phyloP scores from a whole-genome alignment of 2,113 vertebrate genomes.

The Glareola pratincola region DNA sequence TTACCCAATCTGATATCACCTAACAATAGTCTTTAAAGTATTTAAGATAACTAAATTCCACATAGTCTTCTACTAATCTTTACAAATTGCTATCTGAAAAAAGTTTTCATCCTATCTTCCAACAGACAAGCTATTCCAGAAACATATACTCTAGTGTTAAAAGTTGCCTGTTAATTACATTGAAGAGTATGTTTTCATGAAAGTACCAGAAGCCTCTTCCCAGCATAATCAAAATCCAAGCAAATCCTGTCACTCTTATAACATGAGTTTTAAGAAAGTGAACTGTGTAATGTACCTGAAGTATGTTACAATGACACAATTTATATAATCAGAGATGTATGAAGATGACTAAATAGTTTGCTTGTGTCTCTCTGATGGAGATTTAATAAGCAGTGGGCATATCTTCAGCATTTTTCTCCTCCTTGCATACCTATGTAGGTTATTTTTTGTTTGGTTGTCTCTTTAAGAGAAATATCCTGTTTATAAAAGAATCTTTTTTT shows the following conservation, averaged over 20 bases:
- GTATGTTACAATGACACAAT: background rate
- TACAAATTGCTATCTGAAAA: constrained; percentile 4
- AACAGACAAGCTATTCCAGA: background rate
- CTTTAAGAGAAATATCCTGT: background rate
- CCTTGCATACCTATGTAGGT: rapidly evolving
- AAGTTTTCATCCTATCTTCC: background rate
- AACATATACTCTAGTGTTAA: background rate
- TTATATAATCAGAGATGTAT: background rate
- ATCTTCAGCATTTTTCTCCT: background rate
- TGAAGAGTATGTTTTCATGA: background rate
- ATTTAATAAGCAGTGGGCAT: background rate
- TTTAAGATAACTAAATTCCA: background rate
- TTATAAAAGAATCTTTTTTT: background rate
- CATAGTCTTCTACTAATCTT: background rate
- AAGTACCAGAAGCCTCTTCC: background rate
- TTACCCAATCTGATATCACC: background rate
- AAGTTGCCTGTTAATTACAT: background rate
- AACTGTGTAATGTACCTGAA: background rate
- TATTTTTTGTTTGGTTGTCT: background rate
- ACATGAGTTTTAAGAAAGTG: background rate
- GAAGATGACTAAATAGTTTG: background rate
- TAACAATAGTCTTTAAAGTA: background rate
- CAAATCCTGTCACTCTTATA: background rate
- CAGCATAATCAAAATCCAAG: background rate
- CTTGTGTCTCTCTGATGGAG: background rate